Conservation (phyloP, 92 coral and sea anemone species). For the Epizoanthus fatuus region DNA sequence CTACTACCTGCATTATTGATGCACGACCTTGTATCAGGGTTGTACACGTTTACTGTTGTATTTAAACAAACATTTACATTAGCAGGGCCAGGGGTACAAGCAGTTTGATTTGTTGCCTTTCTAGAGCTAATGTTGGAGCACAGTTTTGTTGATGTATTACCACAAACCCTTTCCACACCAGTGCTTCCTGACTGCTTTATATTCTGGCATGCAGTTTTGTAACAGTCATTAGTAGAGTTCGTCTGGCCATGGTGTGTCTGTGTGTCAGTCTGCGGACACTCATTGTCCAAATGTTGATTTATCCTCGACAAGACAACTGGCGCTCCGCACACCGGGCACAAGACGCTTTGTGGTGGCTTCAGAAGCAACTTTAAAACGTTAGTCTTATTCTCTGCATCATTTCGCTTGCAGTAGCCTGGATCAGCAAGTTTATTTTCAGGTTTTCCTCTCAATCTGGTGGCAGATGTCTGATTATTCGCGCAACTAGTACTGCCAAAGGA, state of each 20-base stretch:
- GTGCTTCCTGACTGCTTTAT: background rate
- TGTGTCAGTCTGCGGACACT: conserved; percentile 52
- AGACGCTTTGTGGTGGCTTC: conserved; percentile 63
- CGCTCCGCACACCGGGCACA: conserved; percentile 84
- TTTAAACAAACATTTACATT: background rate
- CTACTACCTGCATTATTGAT: background rate
- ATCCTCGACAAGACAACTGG: conserved; percentile 70
- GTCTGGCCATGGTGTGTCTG: background rate
- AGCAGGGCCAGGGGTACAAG: background rate
- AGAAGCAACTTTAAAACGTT: conserved; percentile 55
- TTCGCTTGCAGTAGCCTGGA: background rate
- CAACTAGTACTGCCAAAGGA: background rate
- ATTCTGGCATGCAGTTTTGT: background rate
- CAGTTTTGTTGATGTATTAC: background rate
- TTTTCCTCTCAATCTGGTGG: background rate
- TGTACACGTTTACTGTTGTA: background rate
- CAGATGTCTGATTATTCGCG: background rate
- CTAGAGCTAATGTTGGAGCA: background rate
- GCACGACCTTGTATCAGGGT: background rate
- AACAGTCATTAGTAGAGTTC: background rate
- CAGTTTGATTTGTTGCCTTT: background rate
- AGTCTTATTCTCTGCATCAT: background rate
- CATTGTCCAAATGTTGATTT: conserved; percentile 90
- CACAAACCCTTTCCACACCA: background rate
- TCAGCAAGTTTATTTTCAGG: background rate